These are phyloP conservation scores for Heteronetta atricapilla DNA, from an alignment of 2,113 vertebrate genomes.

Conservation along the genomic window DNA sequence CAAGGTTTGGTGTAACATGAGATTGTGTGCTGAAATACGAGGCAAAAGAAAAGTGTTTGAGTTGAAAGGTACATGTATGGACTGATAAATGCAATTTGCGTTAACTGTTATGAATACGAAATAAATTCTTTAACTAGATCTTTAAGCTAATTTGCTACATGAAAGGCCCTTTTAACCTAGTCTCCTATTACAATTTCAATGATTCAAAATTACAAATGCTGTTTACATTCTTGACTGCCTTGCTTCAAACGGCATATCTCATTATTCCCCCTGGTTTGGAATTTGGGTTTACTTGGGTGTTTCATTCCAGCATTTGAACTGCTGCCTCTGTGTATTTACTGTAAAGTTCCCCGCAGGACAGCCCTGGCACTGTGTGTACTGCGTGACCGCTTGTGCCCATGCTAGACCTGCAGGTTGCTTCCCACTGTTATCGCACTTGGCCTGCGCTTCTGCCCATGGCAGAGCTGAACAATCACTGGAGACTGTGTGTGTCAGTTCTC, in stretches of 20 bases:
- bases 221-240: not conserved
- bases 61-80: not conserved
- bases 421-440: too few relatives aligned
- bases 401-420: too few relatives aligned
- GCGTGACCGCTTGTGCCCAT: rapidly evolving
- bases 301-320: not conserved
- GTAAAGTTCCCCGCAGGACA: rapidly evolving
- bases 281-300: not conserved
- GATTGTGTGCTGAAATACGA: not conserved
- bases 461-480: not conserved
- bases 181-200: not conserved
- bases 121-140: not conserved
- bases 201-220: not conserved
- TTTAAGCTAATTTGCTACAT: not conserved
- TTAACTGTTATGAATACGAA: not conserved
- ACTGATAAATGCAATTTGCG: not conserved
- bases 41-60: not conserved
- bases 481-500: not conserved
- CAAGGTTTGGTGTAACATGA: rapidly evolving
- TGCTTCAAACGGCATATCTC: not conserved
- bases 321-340: not conserved
- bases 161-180: not conserved
- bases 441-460: not conserved
- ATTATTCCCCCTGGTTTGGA: not conserved
- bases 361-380: not conserved